Evolutionary conservation across 92 coral and sea anemone species (phyloP).

Genomic region (Zoanthus solanderi): DNA sequence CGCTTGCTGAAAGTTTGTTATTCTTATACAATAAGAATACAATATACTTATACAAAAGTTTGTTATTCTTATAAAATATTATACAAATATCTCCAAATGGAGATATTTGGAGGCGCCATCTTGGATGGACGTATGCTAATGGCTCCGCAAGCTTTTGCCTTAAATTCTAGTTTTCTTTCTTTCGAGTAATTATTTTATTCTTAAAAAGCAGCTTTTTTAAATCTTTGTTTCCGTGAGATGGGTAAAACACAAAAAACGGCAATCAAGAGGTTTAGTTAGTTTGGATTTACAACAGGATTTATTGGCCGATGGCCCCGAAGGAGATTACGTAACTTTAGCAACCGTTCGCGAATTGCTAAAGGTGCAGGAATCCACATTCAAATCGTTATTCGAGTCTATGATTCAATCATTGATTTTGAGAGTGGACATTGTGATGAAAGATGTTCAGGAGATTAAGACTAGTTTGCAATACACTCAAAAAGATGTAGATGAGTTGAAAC

Average conservation of each 20-base stretch:
- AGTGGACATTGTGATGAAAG: background rate
- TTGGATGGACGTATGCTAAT: no score
- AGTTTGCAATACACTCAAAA: background rate
- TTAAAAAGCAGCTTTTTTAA: background rate
- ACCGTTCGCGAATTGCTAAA: background rate
- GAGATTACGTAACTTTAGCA: background rate
- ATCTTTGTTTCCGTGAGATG: background rate
- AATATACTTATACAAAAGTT: no score
- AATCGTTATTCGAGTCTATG: constrained; percentile 1
- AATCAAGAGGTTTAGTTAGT: background rate
- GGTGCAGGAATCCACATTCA: constrained; percentile 14
- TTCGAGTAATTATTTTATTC: background rate
- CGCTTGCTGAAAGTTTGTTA: no score
- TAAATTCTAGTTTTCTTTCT: background rate
- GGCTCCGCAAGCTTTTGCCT: no score
- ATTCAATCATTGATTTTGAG: background rate
- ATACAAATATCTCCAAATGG: no score
- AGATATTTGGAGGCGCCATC: no score
- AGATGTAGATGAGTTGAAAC: background rate
- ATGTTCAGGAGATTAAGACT: background rate
- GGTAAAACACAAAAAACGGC: background rate
- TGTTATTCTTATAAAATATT: no score
- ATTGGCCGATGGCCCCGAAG: background rate
- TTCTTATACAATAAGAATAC: no score
- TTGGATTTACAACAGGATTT: background rate